Evolutionary conservation across 2,797 vertebrate genomes (phyloP).

Genomic region (Streptopelia turtur): DNA sequence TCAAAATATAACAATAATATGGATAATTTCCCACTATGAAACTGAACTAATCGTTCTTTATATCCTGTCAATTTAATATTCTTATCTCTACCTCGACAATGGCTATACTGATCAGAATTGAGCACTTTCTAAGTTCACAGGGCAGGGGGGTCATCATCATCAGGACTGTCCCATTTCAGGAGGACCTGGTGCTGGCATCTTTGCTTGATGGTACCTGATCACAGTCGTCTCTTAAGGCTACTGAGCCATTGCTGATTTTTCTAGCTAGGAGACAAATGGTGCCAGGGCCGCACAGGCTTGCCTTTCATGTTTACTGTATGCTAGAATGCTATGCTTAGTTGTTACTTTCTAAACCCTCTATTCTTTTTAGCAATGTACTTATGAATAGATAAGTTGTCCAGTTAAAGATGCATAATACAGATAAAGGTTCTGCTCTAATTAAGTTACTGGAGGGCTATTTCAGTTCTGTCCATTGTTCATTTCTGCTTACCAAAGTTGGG

Average conservation of each 20-base stretch:
- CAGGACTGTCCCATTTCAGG: background rate
- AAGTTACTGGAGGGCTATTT: background rate
- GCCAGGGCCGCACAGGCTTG: background rate
- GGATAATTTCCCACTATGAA: background rate
- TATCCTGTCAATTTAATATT: background rate
- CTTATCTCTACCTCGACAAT: background rate
- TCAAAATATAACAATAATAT: background rate
- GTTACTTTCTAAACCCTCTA: background rate
- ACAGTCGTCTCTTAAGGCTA: background rate
- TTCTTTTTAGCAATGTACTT: background rate
- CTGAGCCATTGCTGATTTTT: background rate
- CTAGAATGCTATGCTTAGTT: background rate
- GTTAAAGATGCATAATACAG: background rate
- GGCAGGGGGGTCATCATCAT: background rate
- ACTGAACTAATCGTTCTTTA: background rate
- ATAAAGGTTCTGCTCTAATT: constrained; percentile 11
- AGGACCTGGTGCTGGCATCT: background rate
- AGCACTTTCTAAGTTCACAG: background rate
- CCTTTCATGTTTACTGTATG: background rate
- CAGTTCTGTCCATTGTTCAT: background rate
- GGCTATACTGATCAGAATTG: background rate
- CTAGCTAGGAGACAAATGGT: background rate
- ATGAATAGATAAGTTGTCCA: background rate
- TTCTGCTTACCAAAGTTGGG: background rate
- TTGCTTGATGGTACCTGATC: background rate